Evolutionary conservation across 2,113 vertebrate species (phyloP).

Genomic region (Python bivittatus): DNA sequence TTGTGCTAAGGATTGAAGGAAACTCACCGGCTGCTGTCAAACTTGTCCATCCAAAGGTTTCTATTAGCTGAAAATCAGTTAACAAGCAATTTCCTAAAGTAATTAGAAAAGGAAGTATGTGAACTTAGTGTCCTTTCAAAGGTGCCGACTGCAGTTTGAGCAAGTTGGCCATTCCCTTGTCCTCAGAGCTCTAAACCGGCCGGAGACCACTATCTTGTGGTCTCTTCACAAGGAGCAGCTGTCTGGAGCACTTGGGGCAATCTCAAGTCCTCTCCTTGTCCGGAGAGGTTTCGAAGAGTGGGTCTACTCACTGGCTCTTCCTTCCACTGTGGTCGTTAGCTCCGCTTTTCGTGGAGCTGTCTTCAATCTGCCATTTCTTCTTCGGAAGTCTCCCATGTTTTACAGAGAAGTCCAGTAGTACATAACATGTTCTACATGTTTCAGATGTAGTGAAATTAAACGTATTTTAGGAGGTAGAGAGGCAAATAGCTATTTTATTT

Average conservation of each 20-base stretch:
- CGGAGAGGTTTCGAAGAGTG: neutral
- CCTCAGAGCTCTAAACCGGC: neutral
- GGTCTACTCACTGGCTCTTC: too few relatives aligned
- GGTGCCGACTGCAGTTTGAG: neutral
- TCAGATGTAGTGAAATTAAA: neutral
- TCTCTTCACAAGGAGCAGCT: neutral
- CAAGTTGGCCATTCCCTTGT: neutral
- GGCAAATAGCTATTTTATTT: neutral
- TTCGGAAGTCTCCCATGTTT: neutral
- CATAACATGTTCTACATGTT: neutral
- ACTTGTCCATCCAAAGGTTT: neutral
- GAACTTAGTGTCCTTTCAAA: neutral
- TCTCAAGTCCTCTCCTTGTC: neutral
- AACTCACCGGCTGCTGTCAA: neutral
- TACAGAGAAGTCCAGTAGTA: conserved; percentile 17
- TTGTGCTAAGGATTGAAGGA: neutral
- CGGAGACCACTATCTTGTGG: neutral
- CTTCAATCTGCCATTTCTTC: neutral
- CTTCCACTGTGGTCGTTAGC: neutral
- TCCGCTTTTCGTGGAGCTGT: neutral
- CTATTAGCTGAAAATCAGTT: neutral
- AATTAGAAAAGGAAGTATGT: too few relatives aligned
- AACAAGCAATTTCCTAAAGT: neutral
- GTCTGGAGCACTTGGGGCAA: neutral
- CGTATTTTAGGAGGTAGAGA: neutral